Percentiles rank a stretch among this genome's conserved stretches.
Evolutionary conservation across 2,113 vertebrate genomes (phyloP).

Genomic region (Hippocampus comes): DNA sequence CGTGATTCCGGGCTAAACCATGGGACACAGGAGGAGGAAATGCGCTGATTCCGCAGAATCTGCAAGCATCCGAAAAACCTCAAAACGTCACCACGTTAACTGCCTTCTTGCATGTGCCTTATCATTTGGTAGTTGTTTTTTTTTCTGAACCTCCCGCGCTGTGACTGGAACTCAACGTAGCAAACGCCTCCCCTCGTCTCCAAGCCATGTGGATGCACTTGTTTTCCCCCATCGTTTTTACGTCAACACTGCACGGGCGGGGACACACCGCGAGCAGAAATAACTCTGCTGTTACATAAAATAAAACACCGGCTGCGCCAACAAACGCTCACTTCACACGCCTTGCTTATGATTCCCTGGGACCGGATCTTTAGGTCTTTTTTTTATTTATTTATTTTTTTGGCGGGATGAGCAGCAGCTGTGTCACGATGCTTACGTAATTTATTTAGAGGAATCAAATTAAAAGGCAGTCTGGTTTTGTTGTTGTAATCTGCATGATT

Average conservation of each 20-base stretch:
- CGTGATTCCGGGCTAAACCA: not conserved
- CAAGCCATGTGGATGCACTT: not conserved
- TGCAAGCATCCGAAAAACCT: constrained; percentile 2
- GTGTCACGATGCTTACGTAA: constrained; percentile 56
- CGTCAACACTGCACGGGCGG: not conserved
- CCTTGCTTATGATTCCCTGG: constrained; percentile 23
- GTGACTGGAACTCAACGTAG: constrained; percentile 18
- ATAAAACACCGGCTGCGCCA: not conserved
- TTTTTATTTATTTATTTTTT: too few species aligned
- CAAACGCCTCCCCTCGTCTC: constrained; percentile 18
- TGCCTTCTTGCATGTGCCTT: constrained; percentile 24
- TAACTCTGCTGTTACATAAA: constrained; percentile 52
- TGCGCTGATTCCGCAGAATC: constrained; percentile 14
- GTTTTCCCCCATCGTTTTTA: constrained; percentile 16
- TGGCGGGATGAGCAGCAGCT: constrained; percentile 57
- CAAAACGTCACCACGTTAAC: not conserved
- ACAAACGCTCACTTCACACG: not conserved
- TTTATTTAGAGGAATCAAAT: constrained; percentile 46
- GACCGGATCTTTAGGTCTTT: not conserved
- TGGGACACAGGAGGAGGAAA: not conserved
- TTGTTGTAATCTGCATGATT: not conserved
- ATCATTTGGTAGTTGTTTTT: constrained; percentile 1
- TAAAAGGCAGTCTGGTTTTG: not conserved
- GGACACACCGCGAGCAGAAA: constrained; percentile 56
- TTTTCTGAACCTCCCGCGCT: constrained; percentile 9